Conservation (phyloP, 2,797 vertebrate species). For the Premnoplex brunnescens region DNA sequence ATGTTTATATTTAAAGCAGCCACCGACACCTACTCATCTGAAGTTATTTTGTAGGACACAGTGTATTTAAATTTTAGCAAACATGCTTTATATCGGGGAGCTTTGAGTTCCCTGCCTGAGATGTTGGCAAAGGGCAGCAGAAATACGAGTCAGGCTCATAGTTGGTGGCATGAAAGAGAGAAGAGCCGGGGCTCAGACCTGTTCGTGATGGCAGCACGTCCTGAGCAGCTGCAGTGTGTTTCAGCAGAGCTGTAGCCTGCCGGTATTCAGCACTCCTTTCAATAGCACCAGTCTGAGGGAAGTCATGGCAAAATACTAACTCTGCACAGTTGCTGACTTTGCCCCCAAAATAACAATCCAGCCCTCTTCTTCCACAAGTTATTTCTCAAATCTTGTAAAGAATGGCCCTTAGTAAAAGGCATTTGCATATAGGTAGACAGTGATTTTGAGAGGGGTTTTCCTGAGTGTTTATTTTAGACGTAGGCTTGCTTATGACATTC, state of each 20-base stretch:
- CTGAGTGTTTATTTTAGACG: neutral
- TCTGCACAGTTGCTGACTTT: neutral
- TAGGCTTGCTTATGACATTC: slow-evolving; percentile 37
- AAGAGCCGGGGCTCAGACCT: neutral
- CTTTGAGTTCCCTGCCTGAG: neutral
- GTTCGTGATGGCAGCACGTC: neutral
- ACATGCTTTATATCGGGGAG: neutral
- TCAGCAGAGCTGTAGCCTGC: slow-evolving; percentile 11
- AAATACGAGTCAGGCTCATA: neutral
- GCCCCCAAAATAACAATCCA: neutral
- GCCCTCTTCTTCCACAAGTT: neutral
- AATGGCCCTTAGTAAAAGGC: neutral
- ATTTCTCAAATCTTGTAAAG: neutral
- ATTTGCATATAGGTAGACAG: neutral
- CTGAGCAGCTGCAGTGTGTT: slow-evolving; percentile 32
- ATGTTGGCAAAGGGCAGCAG: neutral
- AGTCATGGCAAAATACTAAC: neutral
- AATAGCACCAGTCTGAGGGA: neutral
- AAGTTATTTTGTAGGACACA: neutral
- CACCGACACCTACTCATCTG: neutral
- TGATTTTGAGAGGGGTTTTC: slow-evolving; percentile 24
- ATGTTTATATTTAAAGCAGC: neutral
- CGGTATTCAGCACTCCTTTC: neutral
- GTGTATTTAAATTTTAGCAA: neutral
- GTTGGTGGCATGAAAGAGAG: neutral